These are phyloP conservation scores for Psettodes erumei DNA, from an alignment of 2,113 vertebrate species.

Conservation along the genomic window DNA sequence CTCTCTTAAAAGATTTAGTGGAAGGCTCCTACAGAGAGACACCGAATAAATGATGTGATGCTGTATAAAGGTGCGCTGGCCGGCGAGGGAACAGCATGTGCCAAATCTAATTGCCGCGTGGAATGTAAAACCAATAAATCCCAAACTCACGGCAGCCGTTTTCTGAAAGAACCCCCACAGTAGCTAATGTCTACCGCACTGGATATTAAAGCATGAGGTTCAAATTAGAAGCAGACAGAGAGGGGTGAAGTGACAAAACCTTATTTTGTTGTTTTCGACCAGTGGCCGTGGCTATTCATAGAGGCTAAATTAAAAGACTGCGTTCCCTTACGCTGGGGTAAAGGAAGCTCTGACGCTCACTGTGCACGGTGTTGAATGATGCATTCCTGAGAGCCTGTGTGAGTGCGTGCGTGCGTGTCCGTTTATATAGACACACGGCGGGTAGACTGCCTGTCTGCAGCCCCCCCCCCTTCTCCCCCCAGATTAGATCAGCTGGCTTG, in stretches of 20 bases:
- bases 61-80: background rate
- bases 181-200: conserved; percentile 18
- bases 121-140: conserved; percentile 42
- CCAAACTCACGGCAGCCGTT: conserved; percentile 28
- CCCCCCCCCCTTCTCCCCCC: too few relatives aligned
- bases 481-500: conserved; percentile 71
- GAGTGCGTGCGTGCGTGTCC: conserved; percentile 38
- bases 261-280: conserved; percentile 1
- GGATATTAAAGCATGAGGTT: conserved; percentile 32
- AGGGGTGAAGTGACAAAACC: background rate
- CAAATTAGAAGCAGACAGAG: conserved; percentile 32
- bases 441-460: conserved; percentile 68
- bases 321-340: conserved; percentile 55
- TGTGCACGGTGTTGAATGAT: conserved; percentile 63
- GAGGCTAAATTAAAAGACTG: conserved; percentile 48
- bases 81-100: conserved; percentile 12
- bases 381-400: conserved; percentile 70
- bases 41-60: conserved; percentile 4
- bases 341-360: conserved; percentile 57
- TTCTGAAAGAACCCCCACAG: conserved; percentile 26
- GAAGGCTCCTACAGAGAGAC: conserved; percentile 9
- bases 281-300: conserved; percentile 42
- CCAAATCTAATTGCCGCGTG: conserved; percentile 47
- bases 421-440: conserved; percentile 72
- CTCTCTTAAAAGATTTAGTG: background rate